These are phyloP conservation scores for Temnothorax rugatulus DNA, from an alignment of 2,888 invertebrate species.

Conservation along the genomic window DNA sequence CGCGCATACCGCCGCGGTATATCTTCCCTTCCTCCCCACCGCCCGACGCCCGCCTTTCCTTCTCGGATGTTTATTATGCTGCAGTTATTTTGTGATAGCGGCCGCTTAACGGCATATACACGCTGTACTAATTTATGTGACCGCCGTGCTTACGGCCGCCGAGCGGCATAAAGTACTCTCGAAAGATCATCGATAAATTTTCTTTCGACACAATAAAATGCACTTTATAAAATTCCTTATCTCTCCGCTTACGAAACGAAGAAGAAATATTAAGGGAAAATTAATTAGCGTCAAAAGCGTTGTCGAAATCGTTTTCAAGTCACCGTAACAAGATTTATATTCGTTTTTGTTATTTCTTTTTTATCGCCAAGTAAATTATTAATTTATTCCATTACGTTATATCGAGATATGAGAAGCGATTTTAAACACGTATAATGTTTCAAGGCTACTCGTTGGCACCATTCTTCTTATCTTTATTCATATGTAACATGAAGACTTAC, in stretches of 20 bases:
- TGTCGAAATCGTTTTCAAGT: background rate
- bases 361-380: background rate
- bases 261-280: background rate
- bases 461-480: background rate
- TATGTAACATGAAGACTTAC: background rate
- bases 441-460: background rate
- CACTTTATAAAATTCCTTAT: background rate
- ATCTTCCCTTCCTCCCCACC: background rate
- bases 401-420: background rate
- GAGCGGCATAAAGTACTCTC: background rate
- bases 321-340: background rate
- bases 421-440: background rate
- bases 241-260: background rate
- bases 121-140: constrained; percentile 22
- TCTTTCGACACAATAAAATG: background rate
- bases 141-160: too few relatives aligned
- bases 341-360: background rate
- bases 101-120: constrained; percentile 4
- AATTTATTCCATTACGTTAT: constrained; percentile 10
- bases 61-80: constrained; percentile 35
- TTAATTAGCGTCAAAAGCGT: background rate
- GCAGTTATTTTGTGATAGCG: constrained; percentile 39
- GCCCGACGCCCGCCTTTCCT: background rate
- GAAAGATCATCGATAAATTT: background rate
- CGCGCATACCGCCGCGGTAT: constrained; percentile 7